Evolutionary conservation across 2,888 invertebrate genomes (phyloP), one percentile per base, ranked within the genome.

Genomic region (Phymatocera aterrima): DNA sequence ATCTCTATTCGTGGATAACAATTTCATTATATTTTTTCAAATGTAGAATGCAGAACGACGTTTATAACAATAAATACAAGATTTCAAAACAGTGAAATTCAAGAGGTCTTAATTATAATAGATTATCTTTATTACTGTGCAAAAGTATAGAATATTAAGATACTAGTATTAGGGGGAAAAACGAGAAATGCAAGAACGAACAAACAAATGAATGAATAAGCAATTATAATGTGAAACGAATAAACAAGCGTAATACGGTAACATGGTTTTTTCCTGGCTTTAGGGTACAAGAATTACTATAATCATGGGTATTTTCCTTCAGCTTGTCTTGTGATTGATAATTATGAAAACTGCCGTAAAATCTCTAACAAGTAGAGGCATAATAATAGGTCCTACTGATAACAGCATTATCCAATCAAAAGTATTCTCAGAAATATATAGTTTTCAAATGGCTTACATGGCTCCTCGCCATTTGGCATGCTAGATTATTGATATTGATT

Each of bases 281-380:
- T 28, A n/a, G 10, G 3, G 68, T 46, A 68, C 46, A 43, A 46
- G 46, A 68, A 15, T 3, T 2, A 46, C 43, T 68, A 46, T 68
- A 68, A 68, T 68, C 46, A 68, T 68, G n/a, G 68, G 15, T 28
- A 68, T 24, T 46, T 68, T 64, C 68, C 68, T 8, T 46, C 68
- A 46, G 68, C 68, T 68, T 28, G 18, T 2, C 8, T 37, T 1
- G 10, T 24, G 40, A 37, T 64, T 24, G 43, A 28, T 68, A 24
- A 68, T 68, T 68, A 46, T 12, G 28, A 28, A n/a, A 46, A 68
- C 46, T 68, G 1, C 68, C 28, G 24, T 43, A n/a, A 68, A 46
- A 68, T 43, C 28, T 68, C 68, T 64, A 37, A 34, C 15, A 24
- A n/a, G 43, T 46, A 28, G 24, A 68, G 68, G 28, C 24, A 43